Base-by-base conservation (phyloP, 2,888 invertebrate genomes). In the Polymixis flavicincta region DNA sequence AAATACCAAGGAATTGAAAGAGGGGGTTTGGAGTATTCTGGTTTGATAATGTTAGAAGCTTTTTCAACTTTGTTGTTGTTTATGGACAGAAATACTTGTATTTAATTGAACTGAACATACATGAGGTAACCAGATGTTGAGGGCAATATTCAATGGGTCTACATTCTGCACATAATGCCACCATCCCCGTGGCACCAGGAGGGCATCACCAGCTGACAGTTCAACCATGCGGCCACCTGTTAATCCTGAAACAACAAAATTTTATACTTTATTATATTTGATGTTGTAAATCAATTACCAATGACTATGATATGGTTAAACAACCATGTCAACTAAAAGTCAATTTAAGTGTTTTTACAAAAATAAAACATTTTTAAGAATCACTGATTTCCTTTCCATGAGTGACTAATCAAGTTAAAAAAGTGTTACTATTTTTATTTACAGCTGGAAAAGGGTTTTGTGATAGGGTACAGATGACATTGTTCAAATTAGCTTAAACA, bases 131-230 rank as follows among this genome's bases (percentile, higher is more conserved):
- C 98, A 98, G 57, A 96, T 95, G 89, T 98, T 98, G 11, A 98
- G 94, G 71, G 97, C 96, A 52, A 98, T 97, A 66, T 97, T 97
- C 55, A 96, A 92, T 7, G 97, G 95, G 96, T 98, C 98, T 52
- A 97, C 93, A 91, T 99, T 99, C 93, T 99, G 98, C 0, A 99
- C 99, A 95, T 98, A 99, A 95, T 99, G 99, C 99, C 99, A 99
- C 99, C 99, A 99, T 79, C 98, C 98, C 79, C 97, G 97, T 0
- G 99, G 99, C 13, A 99, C 98, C 89, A 98, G 97, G 54, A 99
- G 95, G 0, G 99, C 98, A 94, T 99, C 98, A 0, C 99, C 99
- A 17, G 99, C 98, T 64, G 97, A 96, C 68, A 99, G 94, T 71
- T 97, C 97, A 50, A 99, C 97, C 81, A 97, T 93, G 80, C 96